Evolutionary conservation across 2,113 vertebrate genomes (phyloP), one percentile per base, ranked within the genome.

Genomic region (Marmota flaviventris): DNA sequence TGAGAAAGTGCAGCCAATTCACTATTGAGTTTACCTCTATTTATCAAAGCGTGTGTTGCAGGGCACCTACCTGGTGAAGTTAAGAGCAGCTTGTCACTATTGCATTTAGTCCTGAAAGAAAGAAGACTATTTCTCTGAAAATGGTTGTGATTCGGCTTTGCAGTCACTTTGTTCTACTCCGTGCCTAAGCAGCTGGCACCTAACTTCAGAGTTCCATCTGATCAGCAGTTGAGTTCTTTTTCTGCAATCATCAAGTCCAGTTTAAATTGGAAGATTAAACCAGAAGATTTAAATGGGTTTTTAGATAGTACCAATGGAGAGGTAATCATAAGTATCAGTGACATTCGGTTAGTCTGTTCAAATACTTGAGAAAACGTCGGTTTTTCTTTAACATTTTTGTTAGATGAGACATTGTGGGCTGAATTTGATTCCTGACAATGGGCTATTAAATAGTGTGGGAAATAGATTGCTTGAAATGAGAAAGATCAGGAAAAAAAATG

Each of bases 371-470:
- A 85, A 95, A 84, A 93, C 70, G 75, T 75, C 56, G 56, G 32
- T 17, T 70, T 81, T 65, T 45, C 11, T 37, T 77, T 69, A 63
- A 75, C 45, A 78, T 95, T 95, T 97, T 93, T 93, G 65, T 95
- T 61, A 51, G 13, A 65, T 93, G 84, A 73, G 70, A 90, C 84
- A 87, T 65, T 86, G 45, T 12, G 67, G 58, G 5, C 65, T 85
- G 17, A 91, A 63, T 48, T 70, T 27, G 32, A 93, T 81, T 91
- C 37, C 18, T 51, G 27, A 63, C 56, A 63, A 75, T 25, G 14
- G 29, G 4, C 39, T 94, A 29, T 22, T 84, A 27, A 39, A 65
- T 18, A 24, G 8, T 0, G 1, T 24, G 32, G 51, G 34, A 79
- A 88, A 73, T 51, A 39, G 32, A 78, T 48, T 16, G 61, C 25